Evolutionary conservation across 2,113 vertebrate genomes (phyloP), one percentile per base, ranked within the genome.

Genomic region (western clawed frog (Xenopus tropicalis)): DNA sequence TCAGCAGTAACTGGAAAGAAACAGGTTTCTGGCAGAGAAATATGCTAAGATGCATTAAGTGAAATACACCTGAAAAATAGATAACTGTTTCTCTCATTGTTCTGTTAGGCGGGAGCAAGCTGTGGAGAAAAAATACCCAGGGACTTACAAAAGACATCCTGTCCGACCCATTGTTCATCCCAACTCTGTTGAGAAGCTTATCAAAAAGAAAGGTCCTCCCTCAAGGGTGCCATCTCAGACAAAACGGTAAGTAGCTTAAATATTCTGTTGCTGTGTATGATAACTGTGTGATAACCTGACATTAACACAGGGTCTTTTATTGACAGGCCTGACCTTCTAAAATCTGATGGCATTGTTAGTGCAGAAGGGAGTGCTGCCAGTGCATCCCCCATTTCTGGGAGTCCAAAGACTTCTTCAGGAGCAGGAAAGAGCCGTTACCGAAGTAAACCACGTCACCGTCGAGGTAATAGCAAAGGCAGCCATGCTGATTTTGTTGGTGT

Each of bases 61-160:
- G 29, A 9, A 37, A 37, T 13, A 48, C 46, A 48, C 2, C 46
- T 13, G 46, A 11, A n/a, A 46, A 48, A 48, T 16, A 48, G 4
- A 11, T 54, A 54, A 54, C n/a, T 65, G 20, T 1, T 5, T 74
- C 25, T 59, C 44, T 63, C 10, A 9, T 14, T 61, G 52, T 74
- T 3, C 3, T 24, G 19, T 10, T 80, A 99, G 97, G 82, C 93
- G 97, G 79, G 97, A 99, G 66, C 96, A 98, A 83, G 95, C 94
- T 0, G 96, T 99, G 82, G 97, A 99, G 82, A 99, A 98, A 82
- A 98, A 97, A 79, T 98, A 98, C 48, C 97, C 97, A 0, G 97
- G 97, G 4, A 93, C 92, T 61, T 98, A 97, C 82, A 99, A 99
- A 79, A 92, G 97, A 4, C 94, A 97, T 80, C 91, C 95, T 71